phyloP scores from a whole-genome alignment of 2,113 vertebrate species.

The Vulpes vulpes region DNA sequence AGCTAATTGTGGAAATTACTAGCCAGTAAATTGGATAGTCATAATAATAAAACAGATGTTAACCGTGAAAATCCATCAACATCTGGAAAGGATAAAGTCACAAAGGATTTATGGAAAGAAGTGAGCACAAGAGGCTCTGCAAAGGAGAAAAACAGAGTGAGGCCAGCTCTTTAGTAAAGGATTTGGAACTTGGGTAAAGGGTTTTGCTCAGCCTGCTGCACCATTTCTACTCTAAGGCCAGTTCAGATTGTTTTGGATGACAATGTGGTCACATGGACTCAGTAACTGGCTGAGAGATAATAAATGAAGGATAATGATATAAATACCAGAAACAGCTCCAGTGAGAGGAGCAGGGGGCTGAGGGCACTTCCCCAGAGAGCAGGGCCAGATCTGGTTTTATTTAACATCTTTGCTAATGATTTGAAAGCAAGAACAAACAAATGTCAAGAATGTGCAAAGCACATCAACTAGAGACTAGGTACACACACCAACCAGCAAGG shows the following conservation, averaged over 20 bases:
- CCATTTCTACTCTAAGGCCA: constrained; percentile 23
- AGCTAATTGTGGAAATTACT: constrained; percentile 74
- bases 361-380: constrained; percentile 32
- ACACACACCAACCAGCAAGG: not conserved
- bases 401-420: constrained; percentile 71
- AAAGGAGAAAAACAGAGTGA: constrained; percentile 42
- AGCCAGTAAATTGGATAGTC: constrained; percentile 62
- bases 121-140: constrained; percentile 65
- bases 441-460: constrained; percentile 64
- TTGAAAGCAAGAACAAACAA: constrained; percentile 69
- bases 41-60: constrained; percentile 77
- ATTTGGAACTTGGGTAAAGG: constrained; percentile 63
- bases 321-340: constrained; percentile 50
- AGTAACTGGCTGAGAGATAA: constrained; percentile 30
- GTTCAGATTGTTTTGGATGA: constrained; percentile 58
- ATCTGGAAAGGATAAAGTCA: constrained; percentile 81
- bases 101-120: constrained; percentile 76
- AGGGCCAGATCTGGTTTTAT: constrained; percentile 61
- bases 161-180: constrained; percentile 69
- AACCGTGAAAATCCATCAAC: constrained; percentile 66
- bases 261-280: constrained; percentile 27
- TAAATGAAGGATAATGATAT: constrained; percentile 59
- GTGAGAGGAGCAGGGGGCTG: not conserved
- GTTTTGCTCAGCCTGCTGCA: constrained; percentile 59
- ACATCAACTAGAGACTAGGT: constrained; percentile 23